Percentiles rank a stretch among this genome's conserved stretches.
Evolutionary conservation across 2,888 invertebrate species (phyloP).

Genomic region (Drosophila ochracea): DNA sequence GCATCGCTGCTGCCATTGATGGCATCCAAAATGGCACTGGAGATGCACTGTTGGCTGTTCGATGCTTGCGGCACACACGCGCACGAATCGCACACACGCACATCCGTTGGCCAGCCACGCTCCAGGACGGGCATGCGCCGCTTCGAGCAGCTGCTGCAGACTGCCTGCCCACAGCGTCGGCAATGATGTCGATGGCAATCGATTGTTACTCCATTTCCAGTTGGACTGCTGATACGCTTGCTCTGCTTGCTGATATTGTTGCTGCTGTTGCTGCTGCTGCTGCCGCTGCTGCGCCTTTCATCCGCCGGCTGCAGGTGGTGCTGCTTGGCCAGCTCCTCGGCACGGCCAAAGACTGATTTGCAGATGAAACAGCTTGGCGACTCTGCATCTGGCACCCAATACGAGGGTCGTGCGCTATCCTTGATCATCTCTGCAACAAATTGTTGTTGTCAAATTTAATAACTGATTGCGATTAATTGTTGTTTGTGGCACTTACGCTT

Average conservation of each 20-base stretch:
- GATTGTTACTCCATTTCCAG: conserved; percentile 30
- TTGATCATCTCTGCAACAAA: conserved; percentile 88
- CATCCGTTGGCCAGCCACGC: conserved; percentile 90
- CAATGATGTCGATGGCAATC: conserved; percentile 88
- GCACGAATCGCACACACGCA: conserved; percentile 91
- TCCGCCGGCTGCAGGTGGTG: conserved; percentile 20
- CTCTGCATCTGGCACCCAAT: conserved; percentile 92
- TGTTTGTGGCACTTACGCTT: conserved; percentile 86
- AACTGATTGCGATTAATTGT: not conserved
- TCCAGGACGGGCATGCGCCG: conserved; percentile 89
- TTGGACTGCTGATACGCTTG: not conserved
- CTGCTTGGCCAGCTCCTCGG: conserved; percentile 81
- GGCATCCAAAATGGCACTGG: conserved; percentile 57
- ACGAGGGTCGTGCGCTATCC: conserved; percentile 90
- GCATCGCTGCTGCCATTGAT: conserved; percentile 34
- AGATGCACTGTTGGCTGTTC: conserved; percentile 32
- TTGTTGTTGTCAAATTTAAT: not conserved
- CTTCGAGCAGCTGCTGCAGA: conserved; percentile 87
- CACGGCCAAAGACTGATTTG: conserved; percentile 86
- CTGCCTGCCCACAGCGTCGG: conserved; percentile 90
- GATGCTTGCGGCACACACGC: conserved; percentile 62
- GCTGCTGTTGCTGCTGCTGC: conserved; percentile 16
- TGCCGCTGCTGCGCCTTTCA: not conserved
- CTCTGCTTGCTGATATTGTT: conserved; percentile 33
- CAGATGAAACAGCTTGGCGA: conserved; percentile 89